A percentile compares a stretch with the other conserved stretches of the same genome.
phyloP scores from a whole-genome alignment of 2,888 invertebrate species.

The Cryptophagus acutangulus region DNA sequence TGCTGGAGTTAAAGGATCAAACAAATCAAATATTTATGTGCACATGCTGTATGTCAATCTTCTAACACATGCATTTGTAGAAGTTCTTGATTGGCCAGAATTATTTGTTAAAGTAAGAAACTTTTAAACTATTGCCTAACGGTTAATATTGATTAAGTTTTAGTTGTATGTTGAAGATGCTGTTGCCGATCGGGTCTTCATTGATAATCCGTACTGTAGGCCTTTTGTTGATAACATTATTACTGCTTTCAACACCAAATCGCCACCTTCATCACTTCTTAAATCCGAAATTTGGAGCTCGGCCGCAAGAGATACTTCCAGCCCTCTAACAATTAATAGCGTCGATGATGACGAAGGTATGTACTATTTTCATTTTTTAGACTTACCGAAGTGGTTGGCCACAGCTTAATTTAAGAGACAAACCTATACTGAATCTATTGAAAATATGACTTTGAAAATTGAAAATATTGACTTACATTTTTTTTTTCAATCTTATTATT shows the following conservation, averaged over 20 bases:
- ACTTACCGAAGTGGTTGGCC: background rate
- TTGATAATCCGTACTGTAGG: constrained; percentile 86
- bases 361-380: too few relatives aligned
- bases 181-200: constrained; percentile 88
- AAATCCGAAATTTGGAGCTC: constrained; percentile 58
- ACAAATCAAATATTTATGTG: constrained; percentile 72
- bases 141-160: constrained; percentile 23
- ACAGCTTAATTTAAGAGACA: constrained; percentile 2
- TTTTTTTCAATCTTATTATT: too few relatives aligned
- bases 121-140: background rate
- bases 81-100: constrained; percentile 87
- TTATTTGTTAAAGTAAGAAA: constrained; percentile 73
- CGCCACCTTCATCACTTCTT: constrained; percentile 65
- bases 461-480: background rate
- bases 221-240: constrained; percentile 87
- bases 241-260: constrained; percentile 76
- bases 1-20: constrained; percentile 62
- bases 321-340: constrained; percentile 48
- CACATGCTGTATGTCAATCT: constrained; percentile 82
- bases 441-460: background rate
- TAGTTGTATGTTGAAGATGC: constrained; percentile 93
- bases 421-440: too few relatives aligned
- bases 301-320: constrained; percentile 48
- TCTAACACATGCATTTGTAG: constrained; percentile 73
- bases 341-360: constrained; percentile 58